Evolutionary conservation across 2,888 invertebrate species (phyloP), one percentile per base, ranked within the genome.

Genomic region (Ophion obscuratus): DNA sequence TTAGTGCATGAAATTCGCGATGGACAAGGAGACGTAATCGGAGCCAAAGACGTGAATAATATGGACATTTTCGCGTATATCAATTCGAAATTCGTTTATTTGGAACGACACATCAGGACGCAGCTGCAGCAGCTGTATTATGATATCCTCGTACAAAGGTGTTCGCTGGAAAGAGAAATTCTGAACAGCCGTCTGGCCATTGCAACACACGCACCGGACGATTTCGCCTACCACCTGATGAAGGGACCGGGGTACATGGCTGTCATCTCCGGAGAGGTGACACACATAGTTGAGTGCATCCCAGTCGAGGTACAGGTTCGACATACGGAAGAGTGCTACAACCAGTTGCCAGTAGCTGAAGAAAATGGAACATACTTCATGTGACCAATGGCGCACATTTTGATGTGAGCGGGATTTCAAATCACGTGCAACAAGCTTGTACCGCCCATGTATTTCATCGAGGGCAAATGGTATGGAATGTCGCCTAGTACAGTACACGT

Each of bases 161-260:
- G n/a, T n/a, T n/a, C n/a, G n/a, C 14, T 81, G 10, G 76, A 82
- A 27, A 44, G 66, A 2, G 44, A 75, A 27, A 70, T 82, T 44
- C 9, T 76, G n/a, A 40, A 75, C n/a, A 76, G 67, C 11, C 14
- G 68, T 17, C n/a, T 76, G 14, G 53, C 47, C 1, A 62, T 82
- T 1, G 90, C 89, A 7, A n/a, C n/a, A 88, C 24, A 89, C 1
- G 24, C 86, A 9, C 91, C 88, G 0, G 88, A 91, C 71, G 84
- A 89, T 20, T 87, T 92, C n/a, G 89, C 89, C 0, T 88, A 81
- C 9, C 67, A 89, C 6, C 61, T 79, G 20, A 90, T 90, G 85
- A 75, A 89, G 17, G 74, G 87, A 57, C 82, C 87, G 0, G 90
- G 90, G 0, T 89, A 89, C 71, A 88, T 91, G 74, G 89, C 88